These are phyloP conservation scores for Pissodes strobi DNA, from an alignment of 1,140 invertebrate species.

Conservation along the genomic window DNA sequence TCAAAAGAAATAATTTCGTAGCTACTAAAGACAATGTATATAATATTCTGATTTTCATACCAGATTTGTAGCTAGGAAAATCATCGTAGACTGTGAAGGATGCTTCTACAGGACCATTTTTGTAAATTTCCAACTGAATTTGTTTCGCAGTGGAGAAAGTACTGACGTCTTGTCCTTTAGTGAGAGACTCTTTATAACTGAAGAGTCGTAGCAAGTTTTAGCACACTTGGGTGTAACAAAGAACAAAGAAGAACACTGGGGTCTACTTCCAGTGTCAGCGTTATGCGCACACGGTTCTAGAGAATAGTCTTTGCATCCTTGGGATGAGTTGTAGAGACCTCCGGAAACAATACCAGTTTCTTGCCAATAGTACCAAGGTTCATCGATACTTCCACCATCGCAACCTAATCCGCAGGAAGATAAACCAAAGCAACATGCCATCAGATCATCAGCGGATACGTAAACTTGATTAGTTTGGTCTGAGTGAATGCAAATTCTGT, in stretches of 20 bases:
- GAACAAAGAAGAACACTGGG: slow-evolving; percentile 10
- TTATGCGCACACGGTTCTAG: slow-evolving; percentile 65
- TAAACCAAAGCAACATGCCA: slow-evolving; percentile 58
- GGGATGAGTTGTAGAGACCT: slow-evolving; percentile 61
- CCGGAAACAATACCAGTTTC: slow-evolving; percentile 66
- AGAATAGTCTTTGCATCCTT: slow-evolving; percentile 59
- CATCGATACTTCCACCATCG: slow-evolving; percentile 64
- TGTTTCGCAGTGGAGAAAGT: neutral
- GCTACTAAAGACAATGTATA: too few species aligned
- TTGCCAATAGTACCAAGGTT: slow-evolving; percentile 70
- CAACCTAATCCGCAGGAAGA: slow-evolving; percentile 65
- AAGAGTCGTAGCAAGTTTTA: neutral
- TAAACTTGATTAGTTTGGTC: slow-evolving; percentile 61
- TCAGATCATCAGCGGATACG: slow-evolving; percentile 66
- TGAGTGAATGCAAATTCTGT: slow-evolving; percentile 69
- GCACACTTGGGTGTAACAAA: neutral
- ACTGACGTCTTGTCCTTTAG: neutral
- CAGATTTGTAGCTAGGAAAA: slow-evolving; percentile 69
- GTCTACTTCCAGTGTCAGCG: slow-evolving; percentile 55
- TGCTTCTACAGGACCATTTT: slow-evolving; percentile 29
- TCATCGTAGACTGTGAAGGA: slow-evolving; percentile 63
- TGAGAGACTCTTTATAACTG: neutral
- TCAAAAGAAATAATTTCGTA: too few species aligned
- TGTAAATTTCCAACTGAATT: slow-evolving; percentile 37
- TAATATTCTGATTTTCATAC: slow-evolving; percentile 47